A percentile compares a stretch with the other conserved stretches of the same genome.
Conservation (phyloP, 2,888 invertebrate species). For the Pyrrhia umbra region DNA sequence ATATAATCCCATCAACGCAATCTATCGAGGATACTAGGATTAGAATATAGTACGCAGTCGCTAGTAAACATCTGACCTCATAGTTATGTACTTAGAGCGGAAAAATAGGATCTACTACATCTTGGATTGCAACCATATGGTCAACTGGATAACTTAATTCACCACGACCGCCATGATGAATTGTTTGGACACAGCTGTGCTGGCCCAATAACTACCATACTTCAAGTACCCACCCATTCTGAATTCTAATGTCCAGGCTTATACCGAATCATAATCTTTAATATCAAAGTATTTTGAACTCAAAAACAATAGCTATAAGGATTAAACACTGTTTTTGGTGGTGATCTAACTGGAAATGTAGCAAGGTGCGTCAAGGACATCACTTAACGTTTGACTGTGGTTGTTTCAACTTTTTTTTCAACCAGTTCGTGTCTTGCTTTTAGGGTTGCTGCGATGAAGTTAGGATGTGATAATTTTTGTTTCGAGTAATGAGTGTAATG, state of each 20-base stretch:
- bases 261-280: slow-evolving; percentile 54
- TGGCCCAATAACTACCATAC: slow-evolving; percentile 67
- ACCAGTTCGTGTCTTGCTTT: slow-evolving; percentile 71
- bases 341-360: slow-evolving; percentile 75
- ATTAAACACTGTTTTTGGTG: slow-evolving; percentile 56
- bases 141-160: slow-evolving; percentile 45
- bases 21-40: slow-evolving; percentile 28
- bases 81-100: slow-evolving; percentile 41
- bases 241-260: slow-evolving; percentile 74
- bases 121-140: slow-evolving; percentile 53
- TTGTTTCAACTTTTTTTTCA: slow-evolving; percentile 79
- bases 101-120: slow-evolving; percentile 42
- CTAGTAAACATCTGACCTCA: slow-evolving; percentile 47
- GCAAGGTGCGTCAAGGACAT: slow-evolving; percentile 86
- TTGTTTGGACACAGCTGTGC: slow-evolving; percentile 67
- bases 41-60: slow-evolving; percentile 20
- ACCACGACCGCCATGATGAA: slow-evolving; percentile 42
- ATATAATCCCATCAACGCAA: slow-evolving; percentile 10
- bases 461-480: neutral
- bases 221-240: slow-evolving; percentile 70
- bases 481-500: no score
- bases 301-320: slow-evolving; percentile 65
- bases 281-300: slow-evolving; percentile 65
- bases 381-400: slow-evolving; percentile 74
- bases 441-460: slow-evolving; percentile 61